Base-by-base conservation (phyloP, 2,888 invertebrate genomes). In the Aphodius granarius region DNA sequence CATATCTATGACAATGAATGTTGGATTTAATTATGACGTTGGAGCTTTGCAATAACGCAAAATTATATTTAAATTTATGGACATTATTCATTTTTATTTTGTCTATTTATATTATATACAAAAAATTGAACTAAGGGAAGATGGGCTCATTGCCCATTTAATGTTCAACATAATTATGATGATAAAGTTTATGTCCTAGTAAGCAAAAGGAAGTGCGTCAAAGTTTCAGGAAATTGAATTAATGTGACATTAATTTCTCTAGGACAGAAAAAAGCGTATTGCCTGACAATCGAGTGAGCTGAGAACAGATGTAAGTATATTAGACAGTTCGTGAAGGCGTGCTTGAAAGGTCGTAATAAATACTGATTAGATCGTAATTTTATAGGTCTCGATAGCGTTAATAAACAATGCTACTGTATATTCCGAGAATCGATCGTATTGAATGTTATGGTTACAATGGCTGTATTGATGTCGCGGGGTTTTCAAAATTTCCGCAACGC, bases 281-380 rank as follows among this genome's bases (percentile, higher is more conserved):
- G 68, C 65, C 17, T 19, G 19, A 21, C 16, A n/a, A 68, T 68
- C 68, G 68, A 20, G 13, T n/a, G 9, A 20, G 16, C n/a, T 13
- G 9, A 18, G 22, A 68, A 68, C 68, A 68, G 68, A 68, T 68
- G 68, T 68, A 68, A 20, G 68, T 21, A 21, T 68, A 68, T 22
- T n/a, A 43, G 43, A 43, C 43, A 43, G 68, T 20, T 20, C 68
- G 68, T n/a, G 43, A 43, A 43, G 68, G 22, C 15, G 21, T 21
- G n/a, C n/a, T n/a, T n/a, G 20, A 68, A 22, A 68, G 68, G 68
- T 68, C 68, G 68, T 16, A 18, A 68, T 68, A 68, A 68, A 68
- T 68, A 68, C 68, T 5, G 68, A 68, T 68, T 68, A 68, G 68
- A 68, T 68, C 68, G 68, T 20, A 68, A 68, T n/a, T 18, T 68